Conservation (phyloP, 1,140 invertebrate species). For the Drosophila fuyamai region DNA sequence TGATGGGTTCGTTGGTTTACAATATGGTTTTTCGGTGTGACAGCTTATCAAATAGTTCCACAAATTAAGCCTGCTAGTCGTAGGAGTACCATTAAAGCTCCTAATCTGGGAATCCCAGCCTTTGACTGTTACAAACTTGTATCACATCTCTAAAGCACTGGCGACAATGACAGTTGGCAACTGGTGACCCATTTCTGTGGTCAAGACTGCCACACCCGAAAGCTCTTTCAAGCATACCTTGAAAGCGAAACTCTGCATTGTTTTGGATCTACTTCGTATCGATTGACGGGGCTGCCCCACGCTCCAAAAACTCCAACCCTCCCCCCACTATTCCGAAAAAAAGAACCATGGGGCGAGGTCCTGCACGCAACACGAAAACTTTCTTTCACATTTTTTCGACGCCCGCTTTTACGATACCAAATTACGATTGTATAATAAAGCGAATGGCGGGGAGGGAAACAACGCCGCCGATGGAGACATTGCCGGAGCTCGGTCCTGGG, state of each 20-base stretch:
- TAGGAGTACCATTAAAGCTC: too few relatives aligned
- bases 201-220: conserved; percentile 28
- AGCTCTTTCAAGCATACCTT: conserved; percentile 23
- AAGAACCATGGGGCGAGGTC: conserved; percentile 42
- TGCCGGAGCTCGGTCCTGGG: conserved; percentile 23
- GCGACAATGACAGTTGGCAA: conserved; percentile 38
- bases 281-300: conserved; percentile 31
- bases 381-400: conserved; percentile 77
- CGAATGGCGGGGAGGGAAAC: conserved; percentile 26
- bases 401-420: conserved; percentile 80
- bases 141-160: not conserved
- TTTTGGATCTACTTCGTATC: conserved; percentile 41
- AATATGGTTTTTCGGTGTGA: too few relatives aligned
- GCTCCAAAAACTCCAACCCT: conserved; percentile 5
- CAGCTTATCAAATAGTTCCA: too few relatives aligned
- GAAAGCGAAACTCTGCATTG: conserved; percentile 46
- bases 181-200: conserved; percentile 66
- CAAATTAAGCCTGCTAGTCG: too few relatives aligned
- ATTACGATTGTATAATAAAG: conserved; percentile 83
- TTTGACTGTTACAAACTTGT: conserved; percentile 16
- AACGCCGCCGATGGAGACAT: conserved; percentile 35
- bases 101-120: too few relatives aligned
- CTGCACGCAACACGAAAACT: conserved; percentile 80
- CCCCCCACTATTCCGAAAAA: not conserved
- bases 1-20: too few relatives aligned